Conservation (phyloP, 2,888 invertebrate genomes). For the Drosophila helvetica region DNA sequence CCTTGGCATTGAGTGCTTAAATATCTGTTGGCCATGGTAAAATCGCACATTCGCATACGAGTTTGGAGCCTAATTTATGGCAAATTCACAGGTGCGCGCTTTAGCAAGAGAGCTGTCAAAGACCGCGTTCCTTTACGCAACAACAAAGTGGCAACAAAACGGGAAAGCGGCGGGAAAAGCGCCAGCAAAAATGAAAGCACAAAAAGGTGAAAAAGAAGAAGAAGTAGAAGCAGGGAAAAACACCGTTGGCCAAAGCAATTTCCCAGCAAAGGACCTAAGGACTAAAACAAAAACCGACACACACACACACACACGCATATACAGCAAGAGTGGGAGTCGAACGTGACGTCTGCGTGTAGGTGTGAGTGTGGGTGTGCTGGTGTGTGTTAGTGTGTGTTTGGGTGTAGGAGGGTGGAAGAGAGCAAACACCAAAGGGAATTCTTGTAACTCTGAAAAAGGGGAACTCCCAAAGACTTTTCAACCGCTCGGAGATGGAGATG, state of each 20-base stretch:
- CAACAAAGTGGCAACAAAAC: conserved; percentile 26
- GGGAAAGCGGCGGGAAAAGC: conserved; percentile 45
- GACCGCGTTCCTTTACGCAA: conserved; percentile 57
- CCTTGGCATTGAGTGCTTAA: conserved; percentile 49
- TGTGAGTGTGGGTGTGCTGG: conserved; percentile 35
- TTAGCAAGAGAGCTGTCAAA: conserved; percentile 73
- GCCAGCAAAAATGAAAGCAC: conserved; percentile 43
- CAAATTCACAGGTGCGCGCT: conserved; percentile 79
- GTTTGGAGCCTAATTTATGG: conserved; percentile 75
- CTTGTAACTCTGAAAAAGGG: conserved; percentile 21
- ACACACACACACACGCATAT: conserved; percentile 19
- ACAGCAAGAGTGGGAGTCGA: conserved; percentile 17
- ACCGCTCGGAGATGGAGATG: conserved; percentile 52
- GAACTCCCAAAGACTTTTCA: conserved; percentile 63
- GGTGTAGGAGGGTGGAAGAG: background rate
- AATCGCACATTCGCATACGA: conserved; percentile 40
- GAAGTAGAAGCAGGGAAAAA: conserved; percentile 14
- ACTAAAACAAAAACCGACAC: conserved; percentile 66
- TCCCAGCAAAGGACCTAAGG: conserved; percentile 40
- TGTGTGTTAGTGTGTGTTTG: conserved; percentile 16
- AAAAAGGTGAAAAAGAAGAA: background rate
- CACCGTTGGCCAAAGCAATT: conserved; percentile 38
- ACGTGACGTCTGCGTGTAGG: conserved; percentile 37
- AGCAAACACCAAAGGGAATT: background rate
- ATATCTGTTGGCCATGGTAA: conserved; percentile 18